Evolutionary conservation across 2,797 vertebrate species (phyloP), one percentile per base, ranked within the genome.

Genomic region (Morus bassanus): DNA sequence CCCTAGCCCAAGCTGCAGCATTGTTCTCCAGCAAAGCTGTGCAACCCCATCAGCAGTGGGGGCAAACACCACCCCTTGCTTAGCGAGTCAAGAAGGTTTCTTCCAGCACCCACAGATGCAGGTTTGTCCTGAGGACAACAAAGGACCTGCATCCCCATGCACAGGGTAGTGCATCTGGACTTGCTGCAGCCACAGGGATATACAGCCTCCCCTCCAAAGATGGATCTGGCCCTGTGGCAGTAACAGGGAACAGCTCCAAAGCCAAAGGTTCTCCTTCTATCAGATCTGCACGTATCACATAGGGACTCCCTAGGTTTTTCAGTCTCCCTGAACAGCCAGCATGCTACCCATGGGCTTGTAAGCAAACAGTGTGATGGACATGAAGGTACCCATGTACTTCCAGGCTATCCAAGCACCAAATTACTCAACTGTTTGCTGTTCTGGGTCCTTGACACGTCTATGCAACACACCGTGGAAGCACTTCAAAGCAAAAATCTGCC

Each of bases 401-500:
- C 54, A 79, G 75, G 74, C 54, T 60, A 18, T 51, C 28, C 67
- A 65, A 87, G 61, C 70, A 87, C 37, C 60, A 57, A 73, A 72
- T 93, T 50, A 79, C 64, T 88, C 70, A 77, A 39, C 35, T 13
- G 2, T 82, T 93, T 74, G 78, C 82, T 75, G 27, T 60, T 57
- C 89, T 81, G 68, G 4, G 22, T 39, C 79, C 60, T 88, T 60
- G 73, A 63, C 79, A 69, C 10, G 0, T 53, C 72, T 53, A 16
- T 74, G 35, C 68, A 75, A 28, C 28, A 39, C 87, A 77, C 73
- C 54, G 31, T 48, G 90, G 81, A 91, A 87, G 61, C 56, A 81
- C 88, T 95, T 95, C 96, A 35, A 92, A 96, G 96, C 50, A 48
- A 83, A 74, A 73, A 77, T 74, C 84, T 94, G 82, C 96, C 96